phyloP scores from a whole-genome alignment of 2,888 invertebrate species.

The Leptopilina syphax region DNA sequence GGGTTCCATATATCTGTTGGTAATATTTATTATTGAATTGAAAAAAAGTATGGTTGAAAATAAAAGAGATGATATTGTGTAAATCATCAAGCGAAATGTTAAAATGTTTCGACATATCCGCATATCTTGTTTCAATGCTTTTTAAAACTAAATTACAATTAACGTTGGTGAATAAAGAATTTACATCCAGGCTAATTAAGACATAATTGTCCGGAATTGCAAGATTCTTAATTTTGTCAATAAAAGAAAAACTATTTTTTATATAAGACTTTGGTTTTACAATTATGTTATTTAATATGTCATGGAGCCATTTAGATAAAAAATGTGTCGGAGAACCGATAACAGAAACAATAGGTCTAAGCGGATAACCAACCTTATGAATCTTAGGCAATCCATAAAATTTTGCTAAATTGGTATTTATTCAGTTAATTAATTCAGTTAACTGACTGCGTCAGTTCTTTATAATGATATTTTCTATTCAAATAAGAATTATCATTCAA shows the following conservation, averaged over 20 bases:
- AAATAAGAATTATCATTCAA: too few species aligned
- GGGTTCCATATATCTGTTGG: background rate
- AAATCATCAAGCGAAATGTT: background rate
- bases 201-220: background rate
- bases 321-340: background rate
- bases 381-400: background rate
- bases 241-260: background rate
- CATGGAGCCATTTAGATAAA: background rate
- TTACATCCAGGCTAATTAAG: background rate
- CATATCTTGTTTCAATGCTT: background rate
- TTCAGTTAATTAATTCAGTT: too few species aligned
- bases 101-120: background rate
- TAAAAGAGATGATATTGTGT: background rate
- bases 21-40: background rate
- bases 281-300: background rate
- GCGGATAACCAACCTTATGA: background rate
- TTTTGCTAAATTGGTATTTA: background rate
- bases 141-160: too few species aligned
- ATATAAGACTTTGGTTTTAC: background rate
- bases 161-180: too few species aligned
- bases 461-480: too few species aligned
- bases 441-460: background rate
- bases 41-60: background rate
- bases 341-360: background rate
- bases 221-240: background rate